Evolutionary conservation across 2,797 vertebrate genomes (phyloP).

Genomic region (Microctenopoma steveboyesi): DNA sequence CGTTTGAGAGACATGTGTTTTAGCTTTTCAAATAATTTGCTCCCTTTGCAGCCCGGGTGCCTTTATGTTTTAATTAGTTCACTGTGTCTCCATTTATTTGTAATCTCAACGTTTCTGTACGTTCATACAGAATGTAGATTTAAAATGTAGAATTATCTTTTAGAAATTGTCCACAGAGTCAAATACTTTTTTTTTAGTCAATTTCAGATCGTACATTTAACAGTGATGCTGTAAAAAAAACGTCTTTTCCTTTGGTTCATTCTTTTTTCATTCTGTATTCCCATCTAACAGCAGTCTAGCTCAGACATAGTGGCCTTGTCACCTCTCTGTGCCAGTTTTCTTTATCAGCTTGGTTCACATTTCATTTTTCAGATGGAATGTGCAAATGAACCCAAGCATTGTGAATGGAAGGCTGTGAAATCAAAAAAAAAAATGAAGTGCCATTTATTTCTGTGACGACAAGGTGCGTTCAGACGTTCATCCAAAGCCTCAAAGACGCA

Average conservation of each 20-base stretch:
- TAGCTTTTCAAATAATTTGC: constrained; percentile 27
- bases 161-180: constrained; percentile 25
- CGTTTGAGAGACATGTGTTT: constrained; percentile 44
- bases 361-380: constrained; percentile 74
- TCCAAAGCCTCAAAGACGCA: constrained; percentile 64
- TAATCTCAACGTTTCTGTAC: constrained; percentile 15
- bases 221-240: constrained; percentile 72
- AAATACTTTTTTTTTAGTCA: constrained; percentile 39
- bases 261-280: constrained; percentile 42
- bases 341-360: constrained; percentile 71
- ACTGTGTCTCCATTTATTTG: constrained; percentile 40
- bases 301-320: constrained; percentile 83
- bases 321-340: constrained; percentile 84
- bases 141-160: constrained; percentile 25
- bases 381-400: constrained; percentile 66
- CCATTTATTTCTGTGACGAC: constrained; percentile 70
- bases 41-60: constrained; percentile 53
- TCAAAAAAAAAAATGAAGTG: constrained; percentile 73
- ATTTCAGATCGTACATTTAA: constrained; percentile 36
- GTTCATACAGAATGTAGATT: constrained; percentile 41
- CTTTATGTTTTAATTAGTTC: constrained; percentile 59
- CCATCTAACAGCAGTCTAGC: constrained; percentile 65
- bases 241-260: constrained; percentile 40
- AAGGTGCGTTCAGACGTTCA: constrained; percentile 65
- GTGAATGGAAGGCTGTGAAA: constrained; percentile 77